Evolutionary conservation across 2,888 invertebrate genomes (phyloP).

Genomic region (Temnothorax ravouxi): DNA sequence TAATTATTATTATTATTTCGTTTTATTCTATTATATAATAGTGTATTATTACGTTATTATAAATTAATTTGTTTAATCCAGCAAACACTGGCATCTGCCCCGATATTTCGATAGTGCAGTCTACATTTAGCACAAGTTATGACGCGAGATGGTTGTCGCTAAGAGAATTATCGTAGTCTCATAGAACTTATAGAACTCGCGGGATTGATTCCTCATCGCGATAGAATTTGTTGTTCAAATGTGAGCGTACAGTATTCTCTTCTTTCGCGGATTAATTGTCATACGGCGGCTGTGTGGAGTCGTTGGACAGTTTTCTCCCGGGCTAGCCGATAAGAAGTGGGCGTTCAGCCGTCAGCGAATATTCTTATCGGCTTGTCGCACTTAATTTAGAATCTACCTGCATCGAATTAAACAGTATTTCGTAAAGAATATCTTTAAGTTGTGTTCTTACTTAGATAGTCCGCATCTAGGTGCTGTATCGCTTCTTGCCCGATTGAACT

Average conservation of each 20-base stretch:
- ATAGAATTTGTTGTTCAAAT: slow-evolving; percentile 26
- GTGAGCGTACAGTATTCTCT: slow-evolving; percentile 26
- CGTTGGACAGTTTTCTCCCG: slow-evolving; percentile 5
- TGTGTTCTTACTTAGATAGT: slow-evolving; percentile 45
- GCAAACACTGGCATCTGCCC: slow-evolving; percentile 49
- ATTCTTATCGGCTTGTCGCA: slow-evolving; percentile 10
- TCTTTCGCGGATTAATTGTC: slow-evolving; percentile 30
- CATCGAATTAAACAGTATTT: slow-evolving; percentile 53
- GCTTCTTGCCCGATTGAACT: neutral
- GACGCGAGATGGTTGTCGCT: slow-evolving; percentile 54
- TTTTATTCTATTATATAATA: slow-evolving; percentile 60
- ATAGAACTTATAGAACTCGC: slow-evolving; percentile 49
- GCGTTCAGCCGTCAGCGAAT: neutral
- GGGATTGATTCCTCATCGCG: slow-evolving; percentile 28
- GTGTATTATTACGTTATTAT: slow-evolving; percentile 61
- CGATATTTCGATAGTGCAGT: slow-evolving; percentile 54
- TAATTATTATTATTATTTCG: slow-evolving; percentile 47
- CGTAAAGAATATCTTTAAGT: slow-evolving; percentile 31
- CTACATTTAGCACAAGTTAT: slow-evolving; percentile 45
- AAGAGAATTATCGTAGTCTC: slow-evolving; percentile 59
- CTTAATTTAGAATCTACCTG: slow-evolving; percentile 43
- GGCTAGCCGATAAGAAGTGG: neutral
- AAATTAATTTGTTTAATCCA: slow-evolving; percentile 45
- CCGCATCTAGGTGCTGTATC: slow-evolving; percentile 4
- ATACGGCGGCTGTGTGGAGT: neutral